Conservation (phyloP, 2,888 invertebrate genomes). For the Phorcus lineatus region DNA sequence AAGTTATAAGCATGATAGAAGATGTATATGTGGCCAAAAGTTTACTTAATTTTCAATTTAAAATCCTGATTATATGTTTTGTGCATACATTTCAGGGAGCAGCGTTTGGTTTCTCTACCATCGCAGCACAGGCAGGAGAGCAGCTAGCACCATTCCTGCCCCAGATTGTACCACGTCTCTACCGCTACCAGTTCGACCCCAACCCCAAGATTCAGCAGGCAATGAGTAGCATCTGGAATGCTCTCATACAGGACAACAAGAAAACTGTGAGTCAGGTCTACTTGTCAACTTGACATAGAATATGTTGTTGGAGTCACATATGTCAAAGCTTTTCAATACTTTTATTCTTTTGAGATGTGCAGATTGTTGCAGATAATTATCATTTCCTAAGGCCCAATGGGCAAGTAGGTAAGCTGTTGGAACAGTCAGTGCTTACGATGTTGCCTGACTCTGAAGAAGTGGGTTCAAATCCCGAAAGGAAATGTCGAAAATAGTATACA, state of each 20-base stretch:
- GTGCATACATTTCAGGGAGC: conserved; percentile 81
- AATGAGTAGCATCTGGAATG: conserved; percentile 95
- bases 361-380: too few relatives aligned
- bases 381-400: too few relatives aligned
- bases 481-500: too few relatives aligned
- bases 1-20: too few relatives aligned
- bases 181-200: conserved; percentile 93
- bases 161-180: conserved; percentile 90
- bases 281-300: too few relatives aligned
- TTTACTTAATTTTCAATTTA: neutral
- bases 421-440: too few relatives aligned
- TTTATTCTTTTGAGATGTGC: too few relatives aligned
- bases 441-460: too few relatives aligned
- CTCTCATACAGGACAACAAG: conserved; percentile 89
- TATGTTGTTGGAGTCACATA: too few relatives aligned
- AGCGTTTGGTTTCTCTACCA: conserved; percentile 92
- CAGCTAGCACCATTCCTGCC: conserved; percentile 88
- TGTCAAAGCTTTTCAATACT: too few relatives aligned
- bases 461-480: too few relatives aligned
- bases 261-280: conserved; percentile 82
- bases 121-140: conserved; percentile 88
- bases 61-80: neutral
- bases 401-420: too few relatives aligned
- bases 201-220: conserved; percentile 93
- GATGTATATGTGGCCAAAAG: neutral